A percentile compares a stretch with the other conserved stretches of the same genome.
Conservation (phyloP, 2,888 invertebrate species). For the Cinara cedri region DNA sequence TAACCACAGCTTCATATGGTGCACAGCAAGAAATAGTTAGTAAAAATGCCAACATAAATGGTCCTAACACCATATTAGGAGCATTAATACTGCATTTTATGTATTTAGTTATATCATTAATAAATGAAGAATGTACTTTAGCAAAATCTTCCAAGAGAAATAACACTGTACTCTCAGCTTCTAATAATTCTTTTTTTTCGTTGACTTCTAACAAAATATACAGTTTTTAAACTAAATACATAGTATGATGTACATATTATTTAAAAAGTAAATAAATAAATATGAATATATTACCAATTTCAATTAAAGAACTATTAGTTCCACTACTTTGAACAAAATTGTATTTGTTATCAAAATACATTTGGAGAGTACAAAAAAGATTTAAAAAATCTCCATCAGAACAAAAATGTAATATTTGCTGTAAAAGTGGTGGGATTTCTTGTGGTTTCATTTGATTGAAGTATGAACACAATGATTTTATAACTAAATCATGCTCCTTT, state of each 20-base stretch:
- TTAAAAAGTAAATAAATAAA: background rate
- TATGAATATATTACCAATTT: slow-evolving; percentile 35
- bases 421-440: slow-evolving; percentile 72
- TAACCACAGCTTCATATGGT: slow-evolving; percentile 63
- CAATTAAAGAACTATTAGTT: background rate
- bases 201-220: slow-evolving; percentile 37
- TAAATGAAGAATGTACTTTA: slow-evolving; percentile 60
- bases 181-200: slow-evolving; percentile 58
- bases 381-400: slow-evolving; percentile 64
- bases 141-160: slow-evolving; percentile 61
- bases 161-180: slow-evolving; percentile 61
- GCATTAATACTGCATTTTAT: slow-evolving; percentile 65
- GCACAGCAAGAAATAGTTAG: slow-evolving; percentile 66
- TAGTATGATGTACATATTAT: background rate
- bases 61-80: slow-evolving; percentile 70
- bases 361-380: slow-evolving; percentile 65
- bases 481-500: slow-evolving; percentile 69
- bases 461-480: slow-evolving; percentile 70
- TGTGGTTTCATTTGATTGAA: slow-evolving; percentile 68
- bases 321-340: background rate
- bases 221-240: background rate
- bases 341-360: slow-evolving; percentile 64
- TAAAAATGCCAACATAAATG: slow-evolving; percentile 70
- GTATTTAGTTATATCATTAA: slow-evolving; percentile 60
- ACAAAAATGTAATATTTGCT: slow-evolving; percentile 72